Evolutionary conservation across 1,140 invertebrate genomes (phyloP), one percentile per base, ranked within the genome.

Genomic region (Kradibia gibbosae): DNA sequence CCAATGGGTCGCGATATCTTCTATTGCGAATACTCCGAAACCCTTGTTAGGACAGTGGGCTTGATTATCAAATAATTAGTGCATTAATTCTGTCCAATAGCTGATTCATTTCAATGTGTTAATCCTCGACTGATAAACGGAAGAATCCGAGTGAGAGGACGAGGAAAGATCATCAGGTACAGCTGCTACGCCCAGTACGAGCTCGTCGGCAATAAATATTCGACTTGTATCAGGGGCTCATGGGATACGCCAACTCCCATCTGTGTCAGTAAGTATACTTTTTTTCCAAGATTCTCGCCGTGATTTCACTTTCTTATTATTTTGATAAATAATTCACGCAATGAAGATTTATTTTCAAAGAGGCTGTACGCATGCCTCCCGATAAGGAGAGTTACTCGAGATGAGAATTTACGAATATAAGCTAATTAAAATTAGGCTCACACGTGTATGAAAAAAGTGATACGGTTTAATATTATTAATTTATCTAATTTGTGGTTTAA

Each of bases 181-280:
- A 87, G 84, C 20, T 95, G 94, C 87, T 84, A 86, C 48, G 83
- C 87, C 3, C 90, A 92, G 3, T 95, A 91, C 86, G 89, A 90
- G 53, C 89, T 95, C 25, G 90, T 95, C 8, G 95, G 94, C 5
- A 93, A 94, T 84, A 92, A 89, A 79, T 94, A 93, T 85, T 89
- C 93, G 0, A 93, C 92, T 15, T 95, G 95, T 82, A 83, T 92
- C 25, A 85, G 90, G 39, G 93, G 93, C 4, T 80, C 89, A 8
- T 95, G 94, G 94, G 93, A 94, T 74, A 91, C 91, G 10, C 92
- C 91, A 5, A 83, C 88, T 10, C 94, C 95, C 1, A 90, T 94
- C 57, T 95, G 94, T 88, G 92, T 94, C 83, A 92, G 95, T 95
- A 88, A 94, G 94, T 88, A 86, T 80, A 34, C n/a, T 39, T 67